Conservation (phyloP, 2,113 vertebrate genomes). For the Pteronura brasiliensis region DNA sequence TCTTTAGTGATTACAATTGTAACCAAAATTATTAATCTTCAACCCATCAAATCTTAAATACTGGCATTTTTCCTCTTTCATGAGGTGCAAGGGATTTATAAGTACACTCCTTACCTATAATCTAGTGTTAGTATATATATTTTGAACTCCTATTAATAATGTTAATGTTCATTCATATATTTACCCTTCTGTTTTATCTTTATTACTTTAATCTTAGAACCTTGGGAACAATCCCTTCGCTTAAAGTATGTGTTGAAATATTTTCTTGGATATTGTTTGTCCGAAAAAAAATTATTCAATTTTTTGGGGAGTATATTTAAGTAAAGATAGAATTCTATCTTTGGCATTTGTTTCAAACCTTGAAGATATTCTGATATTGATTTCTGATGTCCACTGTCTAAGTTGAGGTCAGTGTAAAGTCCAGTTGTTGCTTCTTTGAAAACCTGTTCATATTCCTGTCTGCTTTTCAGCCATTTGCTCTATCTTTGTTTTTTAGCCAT, state of each 20-base stretch:
- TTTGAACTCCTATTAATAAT: not conserved
- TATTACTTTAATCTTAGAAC: not conserved
- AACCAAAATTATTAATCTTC: not conserved
- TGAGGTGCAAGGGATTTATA: not conserved
- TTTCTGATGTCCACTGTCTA: not conserved
- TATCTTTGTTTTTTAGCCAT: not conserved
- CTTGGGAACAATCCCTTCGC: not conserved
- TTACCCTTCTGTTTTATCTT: not conserved
- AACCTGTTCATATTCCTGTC: not conserved
- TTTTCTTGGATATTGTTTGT: not conserved
- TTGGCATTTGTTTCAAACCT: not conserved
- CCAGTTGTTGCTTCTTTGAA: not conserved
- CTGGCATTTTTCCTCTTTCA: not conserved
- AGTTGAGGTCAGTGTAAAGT: not conserved
- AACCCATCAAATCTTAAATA: not conserved
- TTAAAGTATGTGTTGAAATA: not conserved
- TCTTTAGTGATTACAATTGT: not conserved
- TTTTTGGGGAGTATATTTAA: not conserved
- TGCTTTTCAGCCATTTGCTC: not conserved
- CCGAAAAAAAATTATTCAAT: not conserved
- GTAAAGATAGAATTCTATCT: not conserved
- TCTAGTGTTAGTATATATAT: not conserved
- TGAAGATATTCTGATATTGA: not conserved
- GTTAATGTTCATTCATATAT: not conserved
- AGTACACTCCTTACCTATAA: not conserved